These are phyloP conservation scores for Palythoa grandiflora DNA, from an alignment of 92 coral and sea anemone species.

Conservation along the genomic window DNA sequence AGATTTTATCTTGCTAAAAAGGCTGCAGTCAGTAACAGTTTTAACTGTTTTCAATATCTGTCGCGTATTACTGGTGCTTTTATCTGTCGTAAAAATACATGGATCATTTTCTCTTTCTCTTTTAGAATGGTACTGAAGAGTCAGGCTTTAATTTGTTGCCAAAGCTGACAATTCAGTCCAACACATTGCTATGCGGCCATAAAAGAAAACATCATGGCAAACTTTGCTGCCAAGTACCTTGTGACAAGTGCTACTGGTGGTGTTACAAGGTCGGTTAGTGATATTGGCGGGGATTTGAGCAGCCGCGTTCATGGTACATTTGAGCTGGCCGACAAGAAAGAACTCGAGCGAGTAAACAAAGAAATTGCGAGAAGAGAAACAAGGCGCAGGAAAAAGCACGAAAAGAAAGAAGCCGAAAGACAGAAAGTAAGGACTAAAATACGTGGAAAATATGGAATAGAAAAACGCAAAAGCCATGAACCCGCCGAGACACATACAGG, in stretches of 20 bases:
- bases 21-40: too few species aligned
- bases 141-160: not conserved
- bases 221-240: conserved; percentile 88
- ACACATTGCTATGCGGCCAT: not conserved
- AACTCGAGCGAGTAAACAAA: conserved; percentile 72
- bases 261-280: conserved; percentile 69
- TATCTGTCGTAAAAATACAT: not conserved
- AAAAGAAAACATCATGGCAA: conserved; percentile 59
- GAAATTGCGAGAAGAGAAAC: conserved; percentile 68
- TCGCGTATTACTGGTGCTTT: not conserved
- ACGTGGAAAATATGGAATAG: conserved; percentile 81
- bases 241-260: conserved; percentile 73
- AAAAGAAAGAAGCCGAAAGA: conserved; percentile 64
- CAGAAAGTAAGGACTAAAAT: conserved; percentile 64
- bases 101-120: not conserved
- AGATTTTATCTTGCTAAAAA: too few species aligned
- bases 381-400: conserved; percentile 63
- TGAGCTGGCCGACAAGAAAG: conserved; percentile 63
- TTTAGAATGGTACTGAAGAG: not conserved
- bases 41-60: not conserved
- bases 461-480: conserved; percentile 75
- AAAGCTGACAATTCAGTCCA: not conserved
- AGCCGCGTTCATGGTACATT: conserved; percentile 53
- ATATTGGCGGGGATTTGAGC: conserved; percentile 61
- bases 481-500: conserved; percentile 74